Conservation (phyloP, 92 coral and sea anemone genomes). For the Zoanthus solanderi region DNA sequence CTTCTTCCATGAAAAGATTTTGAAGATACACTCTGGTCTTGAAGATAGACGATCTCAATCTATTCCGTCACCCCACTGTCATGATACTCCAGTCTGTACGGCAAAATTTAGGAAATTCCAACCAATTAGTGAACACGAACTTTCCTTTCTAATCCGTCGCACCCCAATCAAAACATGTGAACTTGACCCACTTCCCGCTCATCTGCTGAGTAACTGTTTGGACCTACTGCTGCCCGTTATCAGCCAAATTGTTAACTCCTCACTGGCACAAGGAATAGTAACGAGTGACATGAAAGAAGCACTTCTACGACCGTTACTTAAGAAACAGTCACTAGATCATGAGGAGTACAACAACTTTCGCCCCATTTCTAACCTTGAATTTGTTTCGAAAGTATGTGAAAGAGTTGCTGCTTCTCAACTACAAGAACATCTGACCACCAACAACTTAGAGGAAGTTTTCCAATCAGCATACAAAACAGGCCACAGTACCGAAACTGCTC, state of each 20-base stretch:
- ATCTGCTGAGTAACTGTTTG: constrained; percentile 22
- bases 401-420: constrained; percentile 37
- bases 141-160: constrained; percentile 35
- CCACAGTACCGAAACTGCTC: constrained; percentile 38
- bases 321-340: constrained; percentile 45
- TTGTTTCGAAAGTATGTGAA: constrained; percentile 48
- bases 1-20: constrained; percentile 43
- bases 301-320: constrained; percentile 35
- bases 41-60: constrained; percentile 31
- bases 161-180: constrained; percentile 36
- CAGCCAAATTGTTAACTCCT: constrained; percentile 30
- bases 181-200: constrained; percentile 52
- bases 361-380: constrained; percentile 46
- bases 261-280: constrained; percentile 31
- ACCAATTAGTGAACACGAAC: constrained; percentile 30
- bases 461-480: constrained; percentile 34
- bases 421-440: constrained; percentile 28
- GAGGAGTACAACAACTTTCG: constrained; percentile 33
- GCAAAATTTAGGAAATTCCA: constrained; percentile 30
- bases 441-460: constrained; percentile 15
- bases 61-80: constrained; percentile 28
- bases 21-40: constrained; percentile 34
- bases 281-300: constrained; percentile 43
- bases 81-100: constrained; percentile 30
- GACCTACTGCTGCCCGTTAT: constrained; percentile 31